Conservation (phyloP, 2,797 vertebrate species). For the Platyrinchus mystaceus region DNA sequence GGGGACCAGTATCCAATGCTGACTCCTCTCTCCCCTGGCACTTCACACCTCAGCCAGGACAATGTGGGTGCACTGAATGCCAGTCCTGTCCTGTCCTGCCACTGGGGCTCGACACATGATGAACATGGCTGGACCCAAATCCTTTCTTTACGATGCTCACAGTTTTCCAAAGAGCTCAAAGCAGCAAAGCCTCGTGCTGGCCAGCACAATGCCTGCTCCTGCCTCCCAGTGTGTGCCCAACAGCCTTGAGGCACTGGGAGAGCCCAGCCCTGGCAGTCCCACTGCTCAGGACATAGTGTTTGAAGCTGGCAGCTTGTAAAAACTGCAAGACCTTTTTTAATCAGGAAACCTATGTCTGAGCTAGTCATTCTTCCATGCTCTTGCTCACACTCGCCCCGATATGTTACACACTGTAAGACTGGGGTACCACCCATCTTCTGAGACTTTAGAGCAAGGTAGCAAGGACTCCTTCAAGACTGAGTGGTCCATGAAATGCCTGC, state of each 20-base stretch:
- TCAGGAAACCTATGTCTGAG: background rate
- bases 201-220: background rate
- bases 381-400: fast-evolving
- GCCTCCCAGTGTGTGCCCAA: background rate
- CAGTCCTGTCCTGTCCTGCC: background rate
- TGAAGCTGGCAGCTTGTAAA: background rate
- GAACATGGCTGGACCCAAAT: fast-evolving
- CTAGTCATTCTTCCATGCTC: background rate
- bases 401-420: background rate
- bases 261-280: background rate
- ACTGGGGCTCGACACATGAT: fast-evolving
- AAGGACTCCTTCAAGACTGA: background rate
- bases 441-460: background rate
- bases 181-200: background rate
- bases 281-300: background rate
- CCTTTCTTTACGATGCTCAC: background rate
- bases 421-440: background rate
- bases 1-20: background rate
- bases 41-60: background rate
- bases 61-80: fast-evolving
- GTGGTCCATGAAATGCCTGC: background rate
- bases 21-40: background rate
- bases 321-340: background rate
- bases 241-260: fast-evolving
- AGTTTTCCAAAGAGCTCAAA: background rate